Percentiles rank a stretch among this genome's conserved stretches.
These are phyloP conservation scores for Arnoldichthys spilopterus DNA, from an alignment of 2,797 vertebrate genomes.

Conservation along the genomic window DNA sequence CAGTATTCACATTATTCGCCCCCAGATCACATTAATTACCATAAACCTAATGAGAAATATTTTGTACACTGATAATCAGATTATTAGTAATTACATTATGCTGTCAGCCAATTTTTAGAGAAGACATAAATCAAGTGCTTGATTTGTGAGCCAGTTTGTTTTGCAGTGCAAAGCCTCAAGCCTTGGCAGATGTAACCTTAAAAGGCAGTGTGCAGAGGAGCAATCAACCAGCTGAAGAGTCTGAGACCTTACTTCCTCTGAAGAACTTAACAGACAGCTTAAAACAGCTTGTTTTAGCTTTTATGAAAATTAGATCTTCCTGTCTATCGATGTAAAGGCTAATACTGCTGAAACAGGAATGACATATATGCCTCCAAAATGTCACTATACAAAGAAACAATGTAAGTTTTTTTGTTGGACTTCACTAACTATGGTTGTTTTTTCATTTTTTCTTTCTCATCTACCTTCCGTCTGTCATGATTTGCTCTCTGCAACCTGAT, in stretches of 20 bases:
- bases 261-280: constrained; percentile 63
- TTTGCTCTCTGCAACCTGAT: constrained; percentile 71
- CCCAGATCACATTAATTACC: constrained; percentile 23
- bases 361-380: background rate
- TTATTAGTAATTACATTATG: constrained; percentile 66
- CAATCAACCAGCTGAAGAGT: constrained; percentile 72
- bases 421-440: constrained; percentile 63
- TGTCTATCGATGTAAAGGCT: background rate
- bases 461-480: constrained; percentile 65
- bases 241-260: constrained; percentile 41
- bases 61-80: constrained; percentile 53
- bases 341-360: background rate
- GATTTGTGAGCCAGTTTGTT: constrained; percentile 78
- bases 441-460: constrained; percentile 63
- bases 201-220: constrained; percentile 80
- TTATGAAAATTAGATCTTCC: background rate
- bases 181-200: constrained; percentile 80
- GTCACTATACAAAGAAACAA: background rate
- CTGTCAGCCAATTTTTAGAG: constrained; percentile 55
- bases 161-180: constrained; percentile 61
- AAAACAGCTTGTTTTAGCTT: constrained; percentile 47
- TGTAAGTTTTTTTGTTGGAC: constrained; percentile 22
- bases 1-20: background rate
- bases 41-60: constrained; percentile 12
- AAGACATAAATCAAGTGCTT: constrained; percentile 69